Conservation (phyloP, 2,888 invertebrate species). For the Helicoverpa assulta region DNA sequence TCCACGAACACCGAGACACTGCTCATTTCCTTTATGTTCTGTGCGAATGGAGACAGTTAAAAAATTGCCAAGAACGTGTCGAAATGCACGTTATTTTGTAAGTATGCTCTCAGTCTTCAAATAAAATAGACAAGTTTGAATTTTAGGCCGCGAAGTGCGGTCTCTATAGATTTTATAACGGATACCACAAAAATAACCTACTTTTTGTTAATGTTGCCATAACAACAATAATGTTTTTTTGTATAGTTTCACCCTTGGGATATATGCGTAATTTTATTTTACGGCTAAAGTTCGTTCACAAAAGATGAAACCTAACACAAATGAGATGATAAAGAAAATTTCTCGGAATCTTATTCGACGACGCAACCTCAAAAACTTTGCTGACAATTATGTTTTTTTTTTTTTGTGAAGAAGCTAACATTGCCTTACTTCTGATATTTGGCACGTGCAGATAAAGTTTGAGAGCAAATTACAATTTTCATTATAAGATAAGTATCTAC, state of each 20-base stretch:
- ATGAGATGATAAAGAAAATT: background rate
- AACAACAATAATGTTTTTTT: background rate
- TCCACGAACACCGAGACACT: constrained; percentile 24
- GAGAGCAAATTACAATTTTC: background rate
- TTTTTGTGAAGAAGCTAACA: background rate
- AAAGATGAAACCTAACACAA: background rate
- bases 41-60: constrained; percentile 28
- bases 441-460: background rate
- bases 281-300: background rate
- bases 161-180: no score
- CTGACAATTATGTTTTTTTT: background rate
- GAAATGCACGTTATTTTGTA: background rate
- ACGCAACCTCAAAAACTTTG: constrained; percentile 7
- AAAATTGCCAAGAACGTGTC: constrained; percentile 2
- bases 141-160: no score
- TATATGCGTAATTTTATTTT: background rate
- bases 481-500: background rate
- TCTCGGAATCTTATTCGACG: background rate
- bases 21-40: constrained; percentile 36
- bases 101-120: background rate
- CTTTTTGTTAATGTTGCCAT: background rate
- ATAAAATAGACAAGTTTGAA: background rate
- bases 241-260: no score
- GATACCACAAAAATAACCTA: background rate
- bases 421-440: constrained; percentile 25